Base-by-base conservation (phyloP, 1,140 invertebrate species). In the Agrilus planipennis region DNA sequence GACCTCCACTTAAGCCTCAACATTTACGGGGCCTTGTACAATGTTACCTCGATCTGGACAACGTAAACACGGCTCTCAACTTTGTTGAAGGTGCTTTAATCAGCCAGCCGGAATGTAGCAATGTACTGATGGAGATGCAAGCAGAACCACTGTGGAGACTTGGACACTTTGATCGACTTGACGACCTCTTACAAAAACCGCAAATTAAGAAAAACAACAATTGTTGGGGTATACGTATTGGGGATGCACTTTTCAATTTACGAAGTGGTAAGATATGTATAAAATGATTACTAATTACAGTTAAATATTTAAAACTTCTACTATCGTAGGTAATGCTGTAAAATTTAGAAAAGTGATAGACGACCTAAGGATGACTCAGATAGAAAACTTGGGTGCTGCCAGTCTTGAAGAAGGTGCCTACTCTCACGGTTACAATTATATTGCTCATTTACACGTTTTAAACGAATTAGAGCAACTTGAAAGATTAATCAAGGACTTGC, bases 131-230 rank as follows among this genome's bases (percentile, higher is more conserved):
- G 46, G 77, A 79, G 45, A 71, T 82, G 34, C 72, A 80, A 42
- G 76, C 85, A 1, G 92, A 97, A 61, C 77, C 89, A 1, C 71
- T 90, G 16, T 95, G 89, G 89, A 78, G 84, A 49, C 65, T 95
- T 4, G 79, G 82, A 3, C 73, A 79, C 45, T 94, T 88, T 63
- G 79, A 84, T 20, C 73, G 81, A 42, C 57, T 91, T 1, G 76
- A 85, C n/a, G 63, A 74, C 19, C 49, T 78, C 6, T 57, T 73
- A 5, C 60, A 67, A 35, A 68, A 65, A 46, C 69, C 67, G 12
- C 60, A 70, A 49, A 58, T 72, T 34, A 39, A 49, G 22, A 58
- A 61, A 21, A 63, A 62, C 47, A 61, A 53, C 15, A 63, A 57
- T 51, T n/a, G n/a, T n/a, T 74, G 81, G 81, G 60, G 78, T 49